Conservation (phyloP, 2,797 vertebrate genomes). For the Tenualosa ilisha region DNA sequence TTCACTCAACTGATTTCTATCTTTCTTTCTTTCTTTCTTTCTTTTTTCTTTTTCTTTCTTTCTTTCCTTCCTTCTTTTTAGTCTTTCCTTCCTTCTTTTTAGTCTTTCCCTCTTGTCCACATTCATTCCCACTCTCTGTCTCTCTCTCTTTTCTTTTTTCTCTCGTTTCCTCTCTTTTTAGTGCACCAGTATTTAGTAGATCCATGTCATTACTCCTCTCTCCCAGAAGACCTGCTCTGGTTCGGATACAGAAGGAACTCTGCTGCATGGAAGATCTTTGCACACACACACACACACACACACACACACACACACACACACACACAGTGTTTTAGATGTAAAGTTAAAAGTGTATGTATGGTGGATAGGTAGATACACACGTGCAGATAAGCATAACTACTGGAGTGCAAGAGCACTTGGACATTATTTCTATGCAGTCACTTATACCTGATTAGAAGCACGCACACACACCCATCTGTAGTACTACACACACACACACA, state of each 20-base stretch:
- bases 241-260: conserved; percentile 6
- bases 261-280: neutral
- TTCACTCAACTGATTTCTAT: neutral
- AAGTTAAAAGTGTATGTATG: neutral
- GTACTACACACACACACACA: no score
- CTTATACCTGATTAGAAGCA: neutral
- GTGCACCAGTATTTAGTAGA: conserved; percentile 4
- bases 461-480: no score
- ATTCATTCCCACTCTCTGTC: neutral
- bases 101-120: neutral
- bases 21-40: neutral
- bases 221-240: conserved; percentile 13
- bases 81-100: neutral
- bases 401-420: no score
- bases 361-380: neutral
- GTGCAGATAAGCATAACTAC: no score
- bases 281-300: neutral
- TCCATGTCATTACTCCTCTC: conserved; percentile 5
- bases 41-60: neutral
- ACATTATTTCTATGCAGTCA: neutral
- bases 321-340: neutral
- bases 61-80: neutral
- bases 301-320: conserved; percentile 1
- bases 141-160: neutral
- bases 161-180: neutral